phyloP scores from a whole-genome alignment of 2,888 invertebrate species.

The Dinocampus coccinellae region DNA sequence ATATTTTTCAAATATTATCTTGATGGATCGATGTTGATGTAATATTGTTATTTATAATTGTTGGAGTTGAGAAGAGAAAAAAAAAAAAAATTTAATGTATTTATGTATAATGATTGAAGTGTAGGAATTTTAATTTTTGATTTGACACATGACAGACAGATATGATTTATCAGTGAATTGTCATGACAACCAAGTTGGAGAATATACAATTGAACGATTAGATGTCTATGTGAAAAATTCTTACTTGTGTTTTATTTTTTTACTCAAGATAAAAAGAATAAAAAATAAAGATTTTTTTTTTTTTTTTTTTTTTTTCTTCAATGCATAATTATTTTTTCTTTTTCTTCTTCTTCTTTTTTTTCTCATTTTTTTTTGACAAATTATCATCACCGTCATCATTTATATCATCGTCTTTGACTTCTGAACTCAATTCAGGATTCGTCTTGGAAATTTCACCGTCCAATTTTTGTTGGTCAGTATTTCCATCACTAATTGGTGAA shows the following conservation, averaged over 20 bases:
- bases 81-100: background rate
- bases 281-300: background rate
- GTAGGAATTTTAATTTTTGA: background rate
- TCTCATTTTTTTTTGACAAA: conserved; percentile 28
- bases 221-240: background rate
- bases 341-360: conserved; percentile 20
- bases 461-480: conserved; percentile 33
- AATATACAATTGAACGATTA: background rate
- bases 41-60: background rate
- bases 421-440: background rate
- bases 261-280: background rate
- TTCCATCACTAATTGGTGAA: conserved; percentile 25
- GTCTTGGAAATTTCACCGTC: conserved; percentile 32
- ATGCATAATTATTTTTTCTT: background rate
- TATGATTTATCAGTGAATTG: background rate
- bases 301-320: too few species aligned
- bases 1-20: background rate
- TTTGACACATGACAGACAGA: background rate
- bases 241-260: background rate
- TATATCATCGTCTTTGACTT: conserved; percentile 36
- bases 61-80: too few species aligned
- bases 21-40: background rate
- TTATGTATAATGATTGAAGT: background rate
- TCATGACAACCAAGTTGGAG: background rate
- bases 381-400: conserved; percentile 26